phyloP scores from a whole-genome alignment of 2,888 invertebrate species.

The Eremobia ochroleuca region DNA sequence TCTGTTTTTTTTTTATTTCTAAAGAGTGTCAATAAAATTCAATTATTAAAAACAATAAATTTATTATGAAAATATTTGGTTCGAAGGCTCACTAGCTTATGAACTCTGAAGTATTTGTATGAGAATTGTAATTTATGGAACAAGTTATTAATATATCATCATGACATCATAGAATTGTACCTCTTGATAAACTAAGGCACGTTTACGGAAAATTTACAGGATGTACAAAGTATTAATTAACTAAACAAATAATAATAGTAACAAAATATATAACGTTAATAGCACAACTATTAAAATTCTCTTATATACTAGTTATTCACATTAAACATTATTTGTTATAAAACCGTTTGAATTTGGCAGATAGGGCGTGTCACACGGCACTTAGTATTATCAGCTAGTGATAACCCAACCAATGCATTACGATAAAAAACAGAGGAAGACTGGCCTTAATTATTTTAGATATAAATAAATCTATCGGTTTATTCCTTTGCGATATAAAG shows the following conservation, averaged over 20 bases:
- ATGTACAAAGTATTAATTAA: slow-evolving; percentile 49
- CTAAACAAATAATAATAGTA: slow-evolving; percentile 52
- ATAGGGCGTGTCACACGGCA: slow-evolving; percentile 89
- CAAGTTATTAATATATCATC: slow-evolving; percentile 55
- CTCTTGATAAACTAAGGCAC: slow-evolving; percentile 54
- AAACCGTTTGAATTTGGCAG: slow-evolving; percentile 80
- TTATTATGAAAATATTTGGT: slow-evolving; percentile 74
- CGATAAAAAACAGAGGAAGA: slow-evolving; percentile 87
- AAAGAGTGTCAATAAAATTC: slow-evolving; percentile 55
- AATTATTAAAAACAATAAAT: slow-evolving; percentile 70
- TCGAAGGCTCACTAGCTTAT: slow-evolving; percentile 67
- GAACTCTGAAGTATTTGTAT: slow-evolving; percentile 54
- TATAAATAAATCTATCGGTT: slow-evolving; percentile 77
- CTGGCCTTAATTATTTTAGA: slow-evolving; percentile 82
- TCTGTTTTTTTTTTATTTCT: slow-evolving; percentile 6
- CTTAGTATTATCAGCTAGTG: slow-evolving; percentile 85
- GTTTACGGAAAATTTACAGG: slow-evolving; percentile 65
- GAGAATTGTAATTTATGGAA: slow-evolving; percentile 42
- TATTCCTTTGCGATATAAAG: slow-evolving; percentile 70
- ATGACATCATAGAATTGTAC: slow-evolving; percentile 64
- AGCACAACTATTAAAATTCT: slow-evolving; percentile 51
- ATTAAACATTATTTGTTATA: slow-evolving; percentile 60
- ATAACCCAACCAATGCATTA: slow-evolving; percentile 89
- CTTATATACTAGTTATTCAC: slow-evolving; percentile 58
- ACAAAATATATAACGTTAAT: slow-evolving; percentile 58